Base-by-base conservation (phyloP, 1,140 invertebrate species). In the Formica selysi region DNA sequence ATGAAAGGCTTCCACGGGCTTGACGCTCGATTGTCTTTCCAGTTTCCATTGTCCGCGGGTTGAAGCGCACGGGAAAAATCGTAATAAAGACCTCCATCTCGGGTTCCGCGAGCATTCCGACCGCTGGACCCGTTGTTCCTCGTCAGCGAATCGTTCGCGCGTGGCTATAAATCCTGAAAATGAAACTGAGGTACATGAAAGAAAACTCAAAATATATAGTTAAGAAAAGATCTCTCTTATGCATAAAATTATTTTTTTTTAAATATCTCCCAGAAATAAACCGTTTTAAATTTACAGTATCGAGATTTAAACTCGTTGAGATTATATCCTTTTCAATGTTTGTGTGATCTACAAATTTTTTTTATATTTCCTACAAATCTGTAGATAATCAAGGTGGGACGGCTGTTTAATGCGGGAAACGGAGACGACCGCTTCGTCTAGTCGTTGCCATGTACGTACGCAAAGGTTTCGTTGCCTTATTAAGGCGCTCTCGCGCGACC, bases 391-490 rank as follows among this genome's bases (percentile, higher is more conserved):
- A 83, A 89, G 86, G 36, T 57, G 41, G 62, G 57, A 70, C 19
- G 36, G 11, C 38, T 48, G 64, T 57, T 71, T 32, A 41, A 54
- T 2, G 26, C 3, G 64, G 54, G 41, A 38, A 48, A 51, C 65
- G 48, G 38, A 76, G 71, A 89, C 22, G 48, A 29, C 86, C 80
- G 88, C 41, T 36, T 32, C 65, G 87, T 89, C 90, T 89, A 85
- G 91, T 87, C 92, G 41, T 88, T 79, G 67, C 89, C 87, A 89
- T 91, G 87, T 91, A 88, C 68, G 88, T 87, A 79, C 76, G 87
- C 88, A 91, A 93, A 93, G 90, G 87, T 93, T 93, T 92, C 91
- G 84, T 61, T 88, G 91, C 90, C 93, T 91, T 93, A 93, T 93
- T 92, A 90, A 93, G 93, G 86, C 48, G n/a, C 65, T 67, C 57